phyloP scores from a whole-genome alignment of 23 tunicate genomes.

The Clavelina lepadiformis region DNA sequence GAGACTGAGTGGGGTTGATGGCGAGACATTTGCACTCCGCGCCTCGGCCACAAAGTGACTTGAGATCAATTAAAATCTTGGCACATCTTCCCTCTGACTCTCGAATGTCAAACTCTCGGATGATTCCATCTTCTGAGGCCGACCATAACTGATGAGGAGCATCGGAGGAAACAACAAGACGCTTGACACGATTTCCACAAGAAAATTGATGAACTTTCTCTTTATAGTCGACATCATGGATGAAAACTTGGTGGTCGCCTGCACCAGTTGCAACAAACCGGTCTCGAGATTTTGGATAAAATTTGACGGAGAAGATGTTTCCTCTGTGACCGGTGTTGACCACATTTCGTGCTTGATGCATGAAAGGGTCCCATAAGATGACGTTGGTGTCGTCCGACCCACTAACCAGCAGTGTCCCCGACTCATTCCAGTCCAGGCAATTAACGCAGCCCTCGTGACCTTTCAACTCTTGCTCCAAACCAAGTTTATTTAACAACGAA shows the following conservation, averaged over 20 bases:
- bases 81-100: conserved; percentile 10
- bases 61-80: conserved; percentile 44
- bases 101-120: conserved; percentile 77
- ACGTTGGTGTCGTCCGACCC: conserved; percentile 92
- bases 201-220: conserved; percentile 36
- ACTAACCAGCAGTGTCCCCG: conserved; percentile 67
- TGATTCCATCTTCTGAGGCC: conserved; percentile 84
- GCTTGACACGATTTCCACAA: conserved; percentile 69
- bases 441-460: conserved; percentile 96
- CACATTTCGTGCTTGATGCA: conserved; percentile 10
- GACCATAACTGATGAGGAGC: conserved; percentile 61
- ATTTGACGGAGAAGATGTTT: conserved; percentile 78
- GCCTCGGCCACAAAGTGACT: conserved; percentile 21
- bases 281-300: conserved; percentile 55
- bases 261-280: conserved; percentile 77
- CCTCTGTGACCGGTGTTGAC: conserved; percentile 58
- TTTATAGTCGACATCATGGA: conserved; percentile 52
- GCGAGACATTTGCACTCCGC: conserved; percentile 78
- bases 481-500: conserved; percentile 31
- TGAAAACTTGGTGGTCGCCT: conserved; percentile 63
- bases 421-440: conserved; percentile 84
- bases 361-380: conserved; percentile 63
- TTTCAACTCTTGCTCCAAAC: conserved; percentile 40
- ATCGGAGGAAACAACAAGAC: conserved; percentile 28
- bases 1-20: conserved; percentile 54